Evolutionary conservation across 2,888 invertebrate species (phyloP).

Genomic region (Hemistola chrysoprasaria): DNA sequence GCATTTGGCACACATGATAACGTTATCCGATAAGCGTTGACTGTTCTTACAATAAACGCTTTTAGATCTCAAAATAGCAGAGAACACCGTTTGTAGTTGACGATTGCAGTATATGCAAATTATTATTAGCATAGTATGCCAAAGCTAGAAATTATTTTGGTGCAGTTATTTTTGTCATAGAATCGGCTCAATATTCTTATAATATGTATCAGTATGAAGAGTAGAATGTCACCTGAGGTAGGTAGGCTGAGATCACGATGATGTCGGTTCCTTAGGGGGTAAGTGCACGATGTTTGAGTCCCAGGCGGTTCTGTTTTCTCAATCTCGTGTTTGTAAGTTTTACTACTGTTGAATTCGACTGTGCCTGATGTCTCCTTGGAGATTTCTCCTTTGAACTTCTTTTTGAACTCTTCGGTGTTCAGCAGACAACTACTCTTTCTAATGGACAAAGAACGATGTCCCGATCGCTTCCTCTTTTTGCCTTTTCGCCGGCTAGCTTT

Average conservation of each 20-base stretch:
- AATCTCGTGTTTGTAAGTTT: conserved; percentile 49
- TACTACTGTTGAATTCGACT: conserved; percentile 48
- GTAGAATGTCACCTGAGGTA: conserved; percentile 58
- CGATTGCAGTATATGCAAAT: conserved; percentile 12
- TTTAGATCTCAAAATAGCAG: conserved; percentile 33
- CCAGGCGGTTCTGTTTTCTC: conserved; percentile 48
- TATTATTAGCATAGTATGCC: neutral
- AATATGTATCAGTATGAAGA: conserved; percentile 2
- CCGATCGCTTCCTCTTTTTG: conserved; percentile 72
- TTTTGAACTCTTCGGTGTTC: conserved; percentile 62
- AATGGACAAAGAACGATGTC: conserved; percentile 64
- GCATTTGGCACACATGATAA: conserved; percentile 66
- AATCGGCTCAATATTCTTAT: too few species aligned
- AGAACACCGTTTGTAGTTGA: conserved; percentile 9
- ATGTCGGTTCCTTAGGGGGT: conserved; percentile 57
- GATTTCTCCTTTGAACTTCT: conserved; percentile 80
- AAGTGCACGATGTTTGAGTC: conserved; percentile 47
- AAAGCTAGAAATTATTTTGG: too few species aligned
- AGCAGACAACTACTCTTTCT: conserved; percentile 62
- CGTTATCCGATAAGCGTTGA: conserved; percentile 54
- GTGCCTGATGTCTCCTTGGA: conserved; percentile 55
- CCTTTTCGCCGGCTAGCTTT: conserved; percentile 67
- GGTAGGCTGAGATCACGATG: conserved; percentile 60
- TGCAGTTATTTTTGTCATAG: too few species aligned
- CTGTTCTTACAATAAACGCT: conserved; percentile 36